Evolutionary conservation across 2,888 invertebrate species (phyloP).

Genomic region (Pseudanteris insignis): DNA sequence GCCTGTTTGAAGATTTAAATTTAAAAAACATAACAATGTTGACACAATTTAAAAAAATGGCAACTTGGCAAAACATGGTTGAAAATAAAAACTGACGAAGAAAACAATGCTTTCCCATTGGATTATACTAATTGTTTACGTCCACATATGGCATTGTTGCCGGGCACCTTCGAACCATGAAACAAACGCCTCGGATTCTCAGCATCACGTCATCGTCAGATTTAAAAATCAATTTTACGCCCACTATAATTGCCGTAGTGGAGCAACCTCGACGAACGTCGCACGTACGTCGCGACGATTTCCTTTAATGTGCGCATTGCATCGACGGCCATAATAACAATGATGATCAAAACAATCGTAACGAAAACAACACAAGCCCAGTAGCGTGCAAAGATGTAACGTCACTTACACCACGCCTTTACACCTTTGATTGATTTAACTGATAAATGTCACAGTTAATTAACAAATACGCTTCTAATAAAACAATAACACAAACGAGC

Average conservation of each 20-base stretch:
- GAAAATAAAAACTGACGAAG: too few species aligned
- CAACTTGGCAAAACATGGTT: too few species aligned
- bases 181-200: conserved; percentile 7
- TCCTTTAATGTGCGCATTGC: conserved; percentile 35
- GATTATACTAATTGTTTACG: too few species aligned
- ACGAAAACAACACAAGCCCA: conserved; percentile 11
- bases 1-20: too few species aligned
- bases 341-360: background rate
- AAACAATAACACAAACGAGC: too few species aligned
- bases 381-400: conserved; percentile 2
- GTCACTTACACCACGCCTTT: conserved; percentile 5
- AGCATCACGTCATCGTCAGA: conserved; percentile 25
- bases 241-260: conserved; percentile 9
- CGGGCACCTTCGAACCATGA: conserved; percentile 8
- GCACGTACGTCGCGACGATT: conserved; percentile 22
- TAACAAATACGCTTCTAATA: too few species aligned
- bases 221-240: conserved; percentile 29
- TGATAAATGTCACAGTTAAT: too few species aligned
- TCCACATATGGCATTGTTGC: conserved; percentile 13
- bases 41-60: too few species aligned
- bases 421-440: too few species aligned
- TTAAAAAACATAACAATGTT: too few species aligned
- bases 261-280: conserved; percentile 5
- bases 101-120: too few species aligned
- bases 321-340: background rate